Evolutionary conservation across 1,140 invertebrate species (phyloP), one percentile per base, ranked within the genome.

Genomic region (Drosophila gunungcola): DNA sequence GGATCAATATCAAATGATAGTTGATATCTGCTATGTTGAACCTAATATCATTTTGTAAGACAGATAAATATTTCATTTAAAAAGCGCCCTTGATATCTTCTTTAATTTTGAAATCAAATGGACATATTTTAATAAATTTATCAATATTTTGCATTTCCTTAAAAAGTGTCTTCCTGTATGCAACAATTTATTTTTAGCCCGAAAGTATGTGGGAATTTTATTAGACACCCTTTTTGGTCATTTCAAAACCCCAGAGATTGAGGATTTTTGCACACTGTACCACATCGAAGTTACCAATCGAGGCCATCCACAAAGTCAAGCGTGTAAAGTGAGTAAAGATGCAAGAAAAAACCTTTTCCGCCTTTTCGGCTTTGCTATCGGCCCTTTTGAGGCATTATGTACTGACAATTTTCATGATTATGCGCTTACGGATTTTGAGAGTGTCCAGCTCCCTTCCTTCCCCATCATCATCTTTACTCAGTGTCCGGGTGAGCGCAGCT

Each of bases 331-430:
- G 89, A 88, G 80, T 89, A 89, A 88, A 89, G 84, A 80, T 88
- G 80, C 84, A 64, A 88, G 70, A 84, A 89, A 89, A 88, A 89
- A 70, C 80, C 83, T 88, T 88, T 89, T 88, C 83, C 84, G 84
- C 53, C 67, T 78, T 75, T 89, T 63, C 60, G 58, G 48, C 70
- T 67, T 73, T 41, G 53, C 82, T 65, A 85, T 74, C 82, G 84
- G 73, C 70, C 63, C 76, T 78, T 88, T 89, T 88, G 84, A 89
- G 84, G 84, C 84, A 88, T 88, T 88, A 88, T 88, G 84, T 88
- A 88, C 84, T 88, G 84, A 88, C 84, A 88, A 88, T 88, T 88
- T 88, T 84, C 84, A 89, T 88, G 84, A 88, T 88, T 88, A 88
- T 88, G 80, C 77, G 84, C 84, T 84, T 84, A 88, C 53, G 58